Evolutionary conservation across 2,888 invertebrate species (phyloP).

Genomic region (Allolobophora icterica): DNA sequence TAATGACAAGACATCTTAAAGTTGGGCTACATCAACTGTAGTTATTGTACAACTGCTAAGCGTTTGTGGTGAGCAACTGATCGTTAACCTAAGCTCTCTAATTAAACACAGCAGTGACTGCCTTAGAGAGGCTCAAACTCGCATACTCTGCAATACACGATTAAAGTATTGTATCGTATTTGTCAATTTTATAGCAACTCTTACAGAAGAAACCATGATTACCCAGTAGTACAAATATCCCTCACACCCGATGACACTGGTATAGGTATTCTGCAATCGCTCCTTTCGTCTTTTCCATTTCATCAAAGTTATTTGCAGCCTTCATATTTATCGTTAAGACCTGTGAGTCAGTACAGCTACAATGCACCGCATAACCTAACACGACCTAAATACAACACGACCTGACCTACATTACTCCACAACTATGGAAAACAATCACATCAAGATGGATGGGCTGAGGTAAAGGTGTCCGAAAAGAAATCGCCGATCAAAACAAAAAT

Average conservation of each 20-base stretch:
- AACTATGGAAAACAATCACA: neutral
- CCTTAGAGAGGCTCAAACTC: neutral
- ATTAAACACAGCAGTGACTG: neutral
- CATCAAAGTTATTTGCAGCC: neutral
- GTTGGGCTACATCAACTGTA: neutral
- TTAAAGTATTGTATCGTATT: neutral
- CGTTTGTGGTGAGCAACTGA: neutral
- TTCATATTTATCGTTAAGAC: neutral
- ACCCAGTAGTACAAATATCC: neutral
- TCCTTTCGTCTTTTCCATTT: neutral
- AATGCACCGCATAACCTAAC: slow-evolving; percentile 5
- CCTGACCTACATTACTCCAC: neutral
- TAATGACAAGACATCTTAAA: neutral
- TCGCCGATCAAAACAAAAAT: neutral
- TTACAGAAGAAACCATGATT: neutral
- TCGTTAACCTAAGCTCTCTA: neutral
- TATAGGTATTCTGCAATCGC: neutral
- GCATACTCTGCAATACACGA: neutral
- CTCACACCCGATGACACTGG: neutral
- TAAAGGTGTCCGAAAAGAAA: neutral
- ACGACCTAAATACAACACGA: neutral
- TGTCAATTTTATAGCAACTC: neutral
- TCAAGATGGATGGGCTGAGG: neutral
- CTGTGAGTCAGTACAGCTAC: neutral
- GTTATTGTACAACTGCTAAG: slow-evolving; percentile 10